Evolutionary conservation across 2,113 vertebrate species (phyloP).

Genomic region (Semnopithecus entellus): DNA sequence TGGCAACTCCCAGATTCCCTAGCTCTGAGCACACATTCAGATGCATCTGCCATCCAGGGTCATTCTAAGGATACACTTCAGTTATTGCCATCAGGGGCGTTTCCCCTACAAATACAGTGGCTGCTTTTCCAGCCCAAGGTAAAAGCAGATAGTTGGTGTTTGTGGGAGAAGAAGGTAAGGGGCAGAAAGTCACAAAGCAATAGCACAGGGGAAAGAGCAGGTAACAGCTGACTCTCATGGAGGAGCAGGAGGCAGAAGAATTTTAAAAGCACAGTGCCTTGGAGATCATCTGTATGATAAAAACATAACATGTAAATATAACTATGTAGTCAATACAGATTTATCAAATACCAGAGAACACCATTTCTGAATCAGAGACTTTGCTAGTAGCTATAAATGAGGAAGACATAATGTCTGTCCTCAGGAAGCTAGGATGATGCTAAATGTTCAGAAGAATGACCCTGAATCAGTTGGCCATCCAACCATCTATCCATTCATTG

Average conservation of each 20-base stretch:
- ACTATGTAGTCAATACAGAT: neutral
- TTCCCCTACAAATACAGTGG: neutral
- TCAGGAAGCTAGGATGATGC: neutral
- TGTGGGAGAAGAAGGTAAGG: neutral
- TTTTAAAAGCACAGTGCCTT: neutral
- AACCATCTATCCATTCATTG: neutral
- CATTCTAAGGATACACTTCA: too few species aligned
- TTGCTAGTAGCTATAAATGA: neutral
- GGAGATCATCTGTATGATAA: neutral
- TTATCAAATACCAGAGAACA: neutral
- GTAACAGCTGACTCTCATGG: neutral
- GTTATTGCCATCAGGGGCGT: too few species aligned
- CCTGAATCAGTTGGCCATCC: neutral
- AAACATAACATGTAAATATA: neutral
- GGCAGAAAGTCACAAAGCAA: neutral
- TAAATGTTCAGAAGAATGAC: neutral
- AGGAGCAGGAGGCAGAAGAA: neutral
- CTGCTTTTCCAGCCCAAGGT: neutral
- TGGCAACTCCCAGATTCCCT: too few species aligned
- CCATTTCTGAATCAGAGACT: neutral
- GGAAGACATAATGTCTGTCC: neutral
- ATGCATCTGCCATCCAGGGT: too few species aligned
- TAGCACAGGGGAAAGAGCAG: neutral
- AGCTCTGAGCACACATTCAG: too few species aligned
- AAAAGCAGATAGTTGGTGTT: neutral